Percentiles rank a stretch among this genome's conserved stretches.
Conservation (phyloP, 2,113 vertebrate genomes). For the Anseranas semipalmata region DNA sequence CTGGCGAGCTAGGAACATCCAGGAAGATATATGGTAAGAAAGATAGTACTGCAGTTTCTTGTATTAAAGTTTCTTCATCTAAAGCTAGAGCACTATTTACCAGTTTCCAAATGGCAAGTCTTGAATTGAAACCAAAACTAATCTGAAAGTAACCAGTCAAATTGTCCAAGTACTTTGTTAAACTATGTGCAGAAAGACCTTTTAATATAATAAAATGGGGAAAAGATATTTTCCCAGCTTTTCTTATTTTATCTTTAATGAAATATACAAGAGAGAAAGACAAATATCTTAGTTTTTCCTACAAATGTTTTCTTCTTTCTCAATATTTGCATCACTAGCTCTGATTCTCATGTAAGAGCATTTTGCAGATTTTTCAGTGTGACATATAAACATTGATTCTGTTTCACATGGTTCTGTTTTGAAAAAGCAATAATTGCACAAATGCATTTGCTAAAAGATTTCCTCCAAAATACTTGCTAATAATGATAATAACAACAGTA, state of each 20-base stretch:
- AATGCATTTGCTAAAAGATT: slow-evolving; percentile 1
- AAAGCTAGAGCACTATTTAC: not conserved
- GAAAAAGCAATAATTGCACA: not conserved
- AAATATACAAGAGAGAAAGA: not conserved
- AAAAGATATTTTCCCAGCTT: not conserved
- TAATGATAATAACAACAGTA: not conserved
- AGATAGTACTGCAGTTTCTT: accelerated
- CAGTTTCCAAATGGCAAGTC: not conserved
- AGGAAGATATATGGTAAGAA: not conserved
- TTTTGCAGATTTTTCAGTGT: not conserved
- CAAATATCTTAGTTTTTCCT: not conserved
- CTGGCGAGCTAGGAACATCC: not conserved
- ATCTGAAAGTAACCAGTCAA: not conserved
- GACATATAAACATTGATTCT: not conserved
- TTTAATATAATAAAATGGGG: not conserved
- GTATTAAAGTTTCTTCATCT: not conserved
- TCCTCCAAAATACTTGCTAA: not conserved
- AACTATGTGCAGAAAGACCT: accelerated
- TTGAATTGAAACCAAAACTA: not conserved
- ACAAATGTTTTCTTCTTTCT: not conserved
- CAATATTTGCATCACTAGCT: not conserved
- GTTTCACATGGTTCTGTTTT: not conserved
- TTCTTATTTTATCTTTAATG: not conserved
- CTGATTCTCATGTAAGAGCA: not conserved
- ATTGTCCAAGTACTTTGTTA: not conserved